Evolutionary conservation across 2,113 vertebrate genomes (phyloP), one percentile per base, ranked within the genome.

Genomic region (Cygnus buccinator): DNA sequence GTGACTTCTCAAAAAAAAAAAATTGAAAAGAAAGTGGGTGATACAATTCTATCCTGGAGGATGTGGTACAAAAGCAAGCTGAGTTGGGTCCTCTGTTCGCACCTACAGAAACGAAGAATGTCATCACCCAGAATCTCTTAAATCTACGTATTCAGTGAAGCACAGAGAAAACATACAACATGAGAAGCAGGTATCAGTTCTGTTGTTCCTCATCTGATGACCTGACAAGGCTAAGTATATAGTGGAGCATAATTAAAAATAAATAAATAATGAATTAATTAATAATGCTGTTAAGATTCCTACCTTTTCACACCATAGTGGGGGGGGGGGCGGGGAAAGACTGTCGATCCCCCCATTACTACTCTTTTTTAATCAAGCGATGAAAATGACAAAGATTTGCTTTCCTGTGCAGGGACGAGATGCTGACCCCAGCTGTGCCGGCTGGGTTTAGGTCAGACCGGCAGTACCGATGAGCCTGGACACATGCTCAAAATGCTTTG

Each of bases 401-500:
- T 10, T 77, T 48, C 46, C 46, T 22, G 46, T 21, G 20, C 46
- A 48, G 46, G 20, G 20, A 11, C 20, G 19, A 81, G 75, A 86
- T 10, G 59, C 48, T 72, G 2, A 0, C 23, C 83, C 65, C 11
- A 2, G 6, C 23, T 50, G 57, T 78, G 62, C 72, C 76, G 75
- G 71, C 41, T 54, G 57, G 52, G 48, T 77, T 93, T 59, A 63
- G 74, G 68, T 78, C 81, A 71, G 89, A 78, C 46, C 26, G 39
- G 54, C 54, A 74, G 13, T 43, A 88, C 26, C 78, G 74, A 2
- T 59, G 86, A 78, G 88, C 54, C 54, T 84, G 57, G 84, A 91
- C 39, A 90, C 79, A 73, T 96, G 66, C 88, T 76, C 89, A 79
- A 91, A 91, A 96, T 97, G 73, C 90, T 83, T 94, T 76, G 58